Evolutionary conservation across 30 jellyfish, hydroid and myxozoan genomes (phyloP).

Genomic region (Turritopsis rubra): DNA sequence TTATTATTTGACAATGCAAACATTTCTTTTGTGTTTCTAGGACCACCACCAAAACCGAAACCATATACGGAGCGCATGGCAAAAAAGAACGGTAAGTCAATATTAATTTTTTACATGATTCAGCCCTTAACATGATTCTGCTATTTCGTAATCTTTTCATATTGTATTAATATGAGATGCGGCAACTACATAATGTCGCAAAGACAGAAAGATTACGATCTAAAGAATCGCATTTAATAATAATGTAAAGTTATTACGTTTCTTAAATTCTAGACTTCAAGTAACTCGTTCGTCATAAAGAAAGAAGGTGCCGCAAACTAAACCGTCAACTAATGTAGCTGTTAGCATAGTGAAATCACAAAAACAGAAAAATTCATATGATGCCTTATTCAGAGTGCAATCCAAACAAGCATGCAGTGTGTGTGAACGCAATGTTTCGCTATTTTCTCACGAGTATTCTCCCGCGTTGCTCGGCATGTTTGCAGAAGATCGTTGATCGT

Average conservation of each 20-base stretch:
- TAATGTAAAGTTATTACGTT: background rate
- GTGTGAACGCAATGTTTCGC: background rate
- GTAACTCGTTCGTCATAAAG: background rate
- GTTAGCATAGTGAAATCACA: background rate
- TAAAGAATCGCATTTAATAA: too few species aligned
- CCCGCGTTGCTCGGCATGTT: background rate
- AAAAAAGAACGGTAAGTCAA: slow-evolving; percentile 3
- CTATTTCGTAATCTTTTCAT: too few species aligned
- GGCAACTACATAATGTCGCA: background rate
- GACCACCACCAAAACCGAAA: slow-evolving; percentile 59
- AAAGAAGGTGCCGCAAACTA: background rate
- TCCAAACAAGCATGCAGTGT: too few species aligned
- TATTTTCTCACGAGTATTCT: background rate
- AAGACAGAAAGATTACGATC: background rate
- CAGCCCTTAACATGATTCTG: too few species aligned
- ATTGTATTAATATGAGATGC: background rate
- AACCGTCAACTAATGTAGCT: background rate
- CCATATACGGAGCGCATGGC: slow-evolving; percentile 33
- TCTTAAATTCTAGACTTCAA: background rate
- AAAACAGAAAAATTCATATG: background rate
- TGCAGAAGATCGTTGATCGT: background rate
- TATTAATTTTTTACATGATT: background rate
- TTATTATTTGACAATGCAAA: too few species aligned
- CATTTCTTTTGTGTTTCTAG: background rate
- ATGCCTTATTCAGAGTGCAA: too few species aligned